These are phyloP conservation scores for Drosophila yakuba DNA, from an alignment of 1,140 invertebrate genomes.

Conservation along the genomic window DNA sequence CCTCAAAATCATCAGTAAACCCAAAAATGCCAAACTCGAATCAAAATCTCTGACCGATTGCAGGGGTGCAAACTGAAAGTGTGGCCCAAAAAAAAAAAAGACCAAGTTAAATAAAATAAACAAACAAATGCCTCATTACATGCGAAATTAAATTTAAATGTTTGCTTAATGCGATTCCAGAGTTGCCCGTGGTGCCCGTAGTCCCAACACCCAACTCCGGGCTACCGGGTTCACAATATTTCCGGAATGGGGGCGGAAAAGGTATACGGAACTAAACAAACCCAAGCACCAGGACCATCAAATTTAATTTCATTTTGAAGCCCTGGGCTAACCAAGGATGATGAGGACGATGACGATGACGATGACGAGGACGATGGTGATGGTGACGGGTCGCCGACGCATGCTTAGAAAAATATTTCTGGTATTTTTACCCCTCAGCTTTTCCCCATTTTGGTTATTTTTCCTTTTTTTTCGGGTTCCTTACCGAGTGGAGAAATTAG, in stretches of 20 bases:
- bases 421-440: constrained; percentile 58
- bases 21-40: constrained; percentile 26
- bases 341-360: constrained; percentile 28
- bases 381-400: constrained; percentile 53
- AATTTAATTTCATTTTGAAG: constrained; percentile 83
- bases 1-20: constrained; percentile 25
- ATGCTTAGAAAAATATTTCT: constrained; percentile 82
- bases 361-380: constrained; percentile 41
- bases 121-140: constrained; percentile 84
- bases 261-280: constrained; percentile 68
- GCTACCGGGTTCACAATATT: constrained; percentile 6
- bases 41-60: constrained; percentile 23
- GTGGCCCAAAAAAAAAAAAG: constrained; percentile 16
- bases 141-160: constrained; percentile 85
- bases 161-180: constrained; percentile 83
- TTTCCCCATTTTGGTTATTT: constrained; percentile 12
- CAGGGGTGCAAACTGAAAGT: constrained; percentile 2
- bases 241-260: constrained; percentile 47
- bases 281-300: constrained; percentile 67
- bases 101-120: constrained; percentile 67
- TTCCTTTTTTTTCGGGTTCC: constrained; percentile 40
- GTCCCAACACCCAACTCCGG: background rate
- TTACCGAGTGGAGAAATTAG: constrained; percentile 73
- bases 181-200: constrained; percentile 54
- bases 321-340: constrained; percentile 77